Percentiles rank a stretch among this genome's conserved stretches.
Evolutionary conservation across 2,113 vertebrate genomes (phyloP).

Genomic region (Chrysochloris asiatica): DNA sequence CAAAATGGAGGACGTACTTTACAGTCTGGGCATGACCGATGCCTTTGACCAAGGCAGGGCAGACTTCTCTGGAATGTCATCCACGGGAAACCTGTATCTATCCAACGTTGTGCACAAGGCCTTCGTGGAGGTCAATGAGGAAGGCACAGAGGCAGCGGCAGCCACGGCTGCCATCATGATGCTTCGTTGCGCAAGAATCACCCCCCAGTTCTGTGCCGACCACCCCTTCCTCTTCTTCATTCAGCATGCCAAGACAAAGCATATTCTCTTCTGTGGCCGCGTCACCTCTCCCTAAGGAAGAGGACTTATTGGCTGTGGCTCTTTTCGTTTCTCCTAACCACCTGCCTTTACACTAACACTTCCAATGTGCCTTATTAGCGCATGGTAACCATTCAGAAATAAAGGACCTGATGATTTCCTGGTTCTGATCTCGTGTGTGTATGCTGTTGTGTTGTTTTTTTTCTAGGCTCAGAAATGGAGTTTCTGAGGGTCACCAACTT

Average conservation of each 20-base stretch:
- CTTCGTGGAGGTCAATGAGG: slow-evolving; percentile 94
- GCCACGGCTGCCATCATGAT: slow-evolving; percentile 84
- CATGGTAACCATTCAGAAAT: not conserved
- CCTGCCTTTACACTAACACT: too few species aligned
- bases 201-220: slow-evolving; percentile 70
- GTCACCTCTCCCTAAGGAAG: slow-evolving; percentile 78
- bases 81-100: slow-evolving; percentile 83
- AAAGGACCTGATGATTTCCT: not conserved
- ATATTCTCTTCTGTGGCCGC: slow-evolving; percentile 85
- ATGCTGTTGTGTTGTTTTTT: not conserved
- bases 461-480: rapidly evolving
- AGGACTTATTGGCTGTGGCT: rapidly evolving
- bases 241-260: slow-evolving; percentile 74
- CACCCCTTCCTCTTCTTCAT: slow-evolving; percentile 89
- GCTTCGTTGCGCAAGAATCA: slow-evolving; percentile 57
- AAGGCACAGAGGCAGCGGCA: slow-evolving; percentile 93
- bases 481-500: rapidly evolving
- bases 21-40: slow-evolving; percentile 89
- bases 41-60: slow-evolving; percentile 73
- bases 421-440: not conserved
- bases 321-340: not conserved
- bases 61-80: slow-evolving; percentile 90
- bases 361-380: not conserved
- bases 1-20: slow-evolving; percentile 83
- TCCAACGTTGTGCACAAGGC: slow-evolving; percentile 92